Base-by-base conservation (phyloP, 2,888 invertebrate species). In the Cerceris rybyensis region DNA sequence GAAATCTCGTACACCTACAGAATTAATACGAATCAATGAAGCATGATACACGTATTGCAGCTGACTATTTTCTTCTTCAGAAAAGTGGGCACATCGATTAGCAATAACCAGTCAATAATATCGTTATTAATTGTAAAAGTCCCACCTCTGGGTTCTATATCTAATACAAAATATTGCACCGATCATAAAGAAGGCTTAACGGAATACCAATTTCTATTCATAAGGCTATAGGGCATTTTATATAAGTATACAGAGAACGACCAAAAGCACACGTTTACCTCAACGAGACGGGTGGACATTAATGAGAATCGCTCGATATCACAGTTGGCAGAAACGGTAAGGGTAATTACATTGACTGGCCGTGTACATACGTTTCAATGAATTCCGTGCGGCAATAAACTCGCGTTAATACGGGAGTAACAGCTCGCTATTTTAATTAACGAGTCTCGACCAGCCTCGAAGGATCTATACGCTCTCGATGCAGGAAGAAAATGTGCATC, bases 391-490 rank as follows among this genome's bases (percentile, higher is more conserved):
- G 78, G 87, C 86, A 89, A 88, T 90, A 89, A 90, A 90, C 84
- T 82, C 87, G 83, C 88, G 87, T 89, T 90, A 88, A 90, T 89
- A 88, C 86, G 84, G 85, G 82, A 80, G 88, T 88, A 89, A 89
- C 88, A 85, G 87, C 86, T 88, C 86, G 89, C 90, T 89, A 89
- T 90, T 91, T 91, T 91, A 90, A 91, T 91, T 89, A 90, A 88
- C 90, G 85, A 84, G 78, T 81, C 75, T 83, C 86, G 83, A 64
- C 75, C 77, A 78, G 78, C 70, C 76, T 66, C 78, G 70, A 74
- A 78, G 79, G 79, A 82, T 80, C 82, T 74, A 70, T 73, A 50
- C 70, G 77, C 59, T 69, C 70, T 69, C 71, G 65, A 69, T 78
- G 52, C 50, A 54, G 49, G 49, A 41, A 55, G 57, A 28, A 68